A percentile compares a stretch with the other conserved stretches of the same genome.
These are phyloP conservation scores for Stenolophus ochropezus DNA, from an alignment of 2,888 invertebrate species.

Conservation along the genomic window DNA sequence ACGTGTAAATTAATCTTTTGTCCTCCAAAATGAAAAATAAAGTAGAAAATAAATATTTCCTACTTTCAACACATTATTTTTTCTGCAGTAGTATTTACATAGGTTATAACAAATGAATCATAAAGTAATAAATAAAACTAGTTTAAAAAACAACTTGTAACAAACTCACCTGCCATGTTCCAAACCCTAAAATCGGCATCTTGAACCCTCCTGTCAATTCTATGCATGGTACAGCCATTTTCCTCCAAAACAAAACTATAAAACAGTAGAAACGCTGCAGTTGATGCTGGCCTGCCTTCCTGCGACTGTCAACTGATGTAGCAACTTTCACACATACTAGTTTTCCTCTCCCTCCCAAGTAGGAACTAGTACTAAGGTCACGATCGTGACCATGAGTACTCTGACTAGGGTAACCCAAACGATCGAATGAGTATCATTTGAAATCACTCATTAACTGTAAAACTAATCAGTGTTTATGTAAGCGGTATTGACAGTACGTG, in stretches of 20 bases:
- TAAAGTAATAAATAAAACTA: too few species aligned
- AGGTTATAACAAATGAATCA: too few species aligned
- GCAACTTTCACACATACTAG: not conserved
- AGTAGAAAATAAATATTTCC: too few species aligned
- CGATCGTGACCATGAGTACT: not conserved
- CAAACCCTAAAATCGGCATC: constrained; percentile 85
- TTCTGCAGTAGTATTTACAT: too few species aligned
- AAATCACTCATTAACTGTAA: not conserved
- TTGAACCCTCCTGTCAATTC: constrained; percentile 75
- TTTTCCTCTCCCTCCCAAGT: not conserved
- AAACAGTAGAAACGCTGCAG: not conserved
- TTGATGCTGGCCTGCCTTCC: not conserved
- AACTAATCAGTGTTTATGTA: not conserved
- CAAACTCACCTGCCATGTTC: constrained; percentile 85
- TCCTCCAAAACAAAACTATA: not conserved
- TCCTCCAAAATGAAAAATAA: too few species aligned
- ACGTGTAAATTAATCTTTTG: too few species aligned
- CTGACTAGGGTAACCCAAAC: not conserved
- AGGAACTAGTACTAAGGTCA: not conserved
- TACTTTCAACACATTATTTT: too few species aligned
- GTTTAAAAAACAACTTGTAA: too few species aligned
- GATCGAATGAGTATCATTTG: not conserved
- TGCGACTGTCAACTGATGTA: not conserved
- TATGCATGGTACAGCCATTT: constrained; percentile 39
- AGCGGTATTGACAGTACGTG: not conserved